Evolutionary conservation across 2,797 vertebrate species (phyloP), one percentile per base, ranked within the genome.

Genomic region (Ceryle rudis): DNA sequence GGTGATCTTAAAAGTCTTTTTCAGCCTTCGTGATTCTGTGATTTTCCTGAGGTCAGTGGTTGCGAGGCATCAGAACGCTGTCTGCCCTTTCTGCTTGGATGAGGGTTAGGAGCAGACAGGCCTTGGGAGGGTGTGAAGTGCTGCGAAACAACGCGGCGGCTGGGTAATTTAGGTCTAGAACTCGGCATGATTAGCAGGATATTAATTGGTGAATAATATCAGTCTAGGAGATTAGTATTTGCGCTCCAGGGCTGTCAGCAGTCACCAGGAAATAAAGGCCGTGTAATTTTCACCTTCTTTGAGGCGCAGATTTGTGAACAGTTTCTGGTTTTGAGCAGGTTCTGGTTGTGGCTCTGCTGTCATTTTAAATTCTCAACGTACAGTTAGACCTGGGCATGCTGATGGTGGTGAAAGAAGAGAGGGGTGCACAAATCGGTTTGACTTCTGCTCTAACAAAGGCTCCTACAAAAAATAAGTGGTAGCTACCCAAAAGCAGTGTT

Each of bases 291-390:
- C 79, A 64, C 84, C 91, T n/a, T 74, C 20, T 60, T 3, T 6
- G n/a, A 90, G 83, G 62, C 75, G 81, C 66, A 22, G 10, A 1
- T 35, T 42, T 44, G 22, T 28, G 39, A 75, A 18, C 17, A 16
- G 51, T 16, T 90, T 70, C 35, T 87, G 65, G n/a, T 67, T 73
- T 79, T 46, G 15, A 22, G 75, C 52, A 75, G 47, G 70, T 60
- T 84, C 42, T 75, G 73, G 33, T 33, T 44, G 52, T 73, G 72
- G 12, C 66, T 90, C 46, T 86, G 71, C 46, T 67, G 67, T 37
- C 62, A 41, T 33, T 42, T 31, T 67, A 41, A 78, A 31, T 80
- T 52, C 37, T 9, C 33, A 0, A 0, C 1, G 37, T 11, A 2
- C n/a, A 37, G 37, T 49, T 39, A 26, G 55, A 62, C 14, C 47